Evolutionary conservation across 2,113 vertebrate species (phyloP).

Genomic region (Ailuropoda melanoleuca): DNA sequence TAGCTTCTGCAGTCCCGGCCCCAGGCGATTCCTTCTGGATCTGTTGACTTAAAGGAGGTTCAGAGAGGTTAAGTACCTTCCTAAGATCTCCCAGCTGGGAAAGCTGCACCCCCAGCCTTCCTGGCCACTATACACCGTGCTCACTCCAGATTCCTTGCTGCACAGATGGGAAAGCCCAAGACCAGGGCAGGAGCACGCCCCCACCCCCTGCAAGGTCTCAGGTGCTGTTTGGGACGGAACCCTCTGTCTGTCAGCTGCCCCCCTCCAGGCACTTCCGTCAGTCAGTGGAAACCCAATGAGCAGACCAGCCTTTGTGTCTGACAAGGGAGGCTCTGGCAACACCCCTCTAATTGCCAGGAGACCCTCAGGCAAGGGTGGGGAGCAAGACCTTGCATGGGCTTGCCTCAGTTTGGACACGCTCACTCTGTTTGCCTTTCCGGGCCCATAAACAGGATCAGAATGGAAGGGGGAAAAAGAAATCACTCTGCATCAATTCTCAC

Average conservation of each 20-base stretch:
- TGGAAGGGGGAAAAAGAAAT: background rate
- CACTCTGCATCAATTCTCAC: background rate
- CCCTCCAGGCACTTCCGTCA: no score
- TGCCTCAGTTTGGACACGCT: background rate
- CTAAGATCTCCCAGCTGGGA: background rate
- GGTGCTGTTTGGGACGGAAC: background rate
- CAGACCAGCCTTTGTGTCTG: background rate
- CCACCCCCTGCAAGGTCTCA: background rate
- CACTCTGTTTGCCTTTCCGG: background rate
- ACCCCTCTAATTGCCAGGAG: background rate
- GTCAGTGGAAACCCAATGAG: background rate
- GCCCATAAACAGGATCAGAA: background rate
- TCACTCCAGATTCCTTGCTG: background rate
- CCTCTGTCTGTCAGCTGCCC: background rate
- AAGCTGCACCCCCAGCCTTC: background rate
- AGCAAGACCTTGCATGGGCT: accelerated
- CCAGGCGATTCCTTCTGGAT: background rate
- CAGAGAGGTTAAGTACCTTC: background rate
- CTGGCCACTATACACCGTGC: no score
- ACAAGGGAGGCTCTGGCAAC: background rate
- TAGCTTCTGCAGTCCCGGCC: background rate
- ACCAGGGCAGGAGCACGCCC: background rate
- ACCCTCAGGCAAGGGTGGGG: background rate
- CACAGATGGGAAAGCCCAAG: background rate
- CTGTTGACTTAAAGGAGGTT: background rate